Percentiles rank a stretch among this genome's conserved stretches.
These are phyloP conservation scores for Tauraco erythrolophus DNA, from an alignment of 2,113 vertebrate genomes.

Conservation along the genomic window DNA sequence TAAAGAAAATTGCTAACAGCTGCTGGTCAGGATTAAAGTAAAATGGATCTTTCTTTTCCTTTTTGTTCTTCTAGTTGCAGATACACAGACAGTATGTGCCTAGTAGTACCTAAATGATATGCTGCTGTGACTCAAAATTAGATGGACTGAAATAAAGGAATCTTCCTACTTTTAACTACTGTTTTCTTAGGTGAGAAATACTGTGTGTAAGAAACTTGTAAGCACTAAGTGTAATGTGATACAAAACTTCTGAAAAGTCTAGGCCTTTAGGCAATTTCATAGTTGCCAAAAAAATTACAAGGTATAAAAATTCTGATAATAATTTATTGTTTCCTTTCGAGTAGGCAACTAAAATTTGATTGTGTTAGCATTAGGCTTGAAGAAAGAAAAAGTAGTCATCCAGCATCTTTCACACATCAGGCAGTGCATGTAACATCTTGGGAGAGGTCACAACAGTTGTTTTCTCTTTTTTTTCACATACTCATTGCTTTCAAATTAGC, in stretches of 20 bases:
- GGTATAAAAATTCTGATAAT: background rate
- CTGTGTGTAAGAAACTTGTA: background rate
- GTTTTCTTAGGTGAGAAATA: background rate
- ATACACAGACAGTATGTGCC: background rate
- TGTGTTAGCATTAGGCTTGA: background rate
- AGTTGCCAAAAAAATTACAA: background rate
- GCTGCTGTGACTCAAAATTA: constrained; percentile 5
- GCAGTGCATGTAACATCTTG: background rate
- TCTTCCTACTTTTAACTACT: background rate
- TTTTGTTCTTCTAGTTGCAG: background rate
- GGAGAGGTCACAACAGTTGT: background rate
- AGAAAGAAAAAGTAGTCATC: background rate
- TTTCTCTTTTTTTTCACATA: background rate
- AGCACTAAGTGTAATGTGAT: background rate
- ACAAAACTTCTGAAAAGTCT: background rate
- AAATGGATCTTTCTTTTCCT: constrained; percentile 8
- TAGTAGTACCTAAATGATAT: background rate
- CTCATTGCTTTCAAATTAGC: background rate
- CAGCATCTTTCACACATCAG: background rate
- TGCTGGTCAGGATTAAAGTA: constrained; percentile 31
- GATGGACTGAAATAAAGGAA: background rate
- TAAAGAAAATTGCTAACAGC: constrained; percentile 56
- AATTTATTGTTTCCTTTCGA: background rate
- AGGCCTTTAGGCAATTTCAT: background rate
- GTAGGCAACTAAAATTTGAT: background rate